These are phyloP conservation scores for Barypeithes pellucidus DNA, from an alignment of 2,888 invertebrate genomes.

Conservation along the genomic window DNA sequence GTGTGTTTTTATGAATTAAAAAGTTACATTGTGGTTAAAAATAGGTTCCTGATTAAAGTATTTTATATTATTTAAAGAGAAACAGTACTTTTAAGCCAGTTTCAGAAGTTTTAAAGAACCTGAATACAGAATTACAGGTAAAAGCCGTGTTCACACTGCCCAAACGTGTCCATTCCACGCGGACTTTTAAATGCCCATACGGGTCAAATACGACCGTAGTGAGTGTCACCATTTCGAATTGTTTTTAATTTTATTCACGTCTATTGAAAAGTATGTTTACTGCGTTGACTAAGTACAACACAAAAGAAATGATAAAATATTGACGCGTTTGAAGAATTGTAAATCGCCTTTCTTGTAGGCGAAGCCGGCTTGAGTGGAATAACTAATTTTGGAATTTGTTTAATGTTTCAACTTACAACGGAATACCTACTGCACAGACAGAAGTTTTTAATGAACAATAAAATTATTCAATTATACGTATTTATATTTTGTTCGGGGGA, in stretches of 20 bases:
- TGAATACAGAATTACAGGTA: slow-evolving; percentile 66
- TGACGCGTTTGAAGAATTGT: slow-evolving; percentile 38
- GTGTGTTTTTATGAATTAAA: slow-evolving; percentile 28
- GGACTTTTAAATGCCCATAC: slow-evolving; percentile 68
- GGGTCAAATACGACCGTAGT: slow-evolving; percentile 63
- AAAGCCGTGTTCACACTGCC: slow-evolving; percentile 66
- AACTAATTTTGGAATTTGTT: slow-evolving; percentile 37
- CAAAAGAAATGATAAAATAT: slow-evolving; percentile 30
- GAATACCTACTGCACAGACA: too few species aligned
- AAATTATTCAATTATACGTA: too few species aligned
- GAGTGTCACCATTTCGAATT: slow-evolving; percentile 56
- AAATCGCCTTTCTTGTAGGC: slow-evolving; percentile 35
- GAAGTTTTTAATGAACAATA: too few species aligned
- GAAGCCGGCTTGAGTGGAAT: slow-evolving; percentile 45
- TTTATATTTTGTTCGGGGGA: too few species aligned
- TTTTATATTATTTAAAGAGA: slow-evolving; percentile 7
- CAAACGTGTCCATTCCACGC: slow-evolving; percentile 59
- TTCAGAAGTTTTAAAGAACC: slow-evolving; percentile 46
- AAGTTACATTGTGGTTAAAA: background rate
- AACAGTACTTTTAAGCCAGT: slow-evolving; percentile 35
- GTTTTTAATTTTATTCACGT: slow-evolving; percentile 39
- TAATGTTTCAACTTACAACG: background rate
- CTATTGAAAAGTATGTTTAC: slow-evolving; percentile 37
- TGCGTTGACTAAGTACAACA: slow-evolving; percentile 23
- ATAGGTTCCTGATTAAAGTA: background rate